These are phyloP conservation scores for Tetrapedia diversipes DNA, from an alignment of 2,888 invertebrate species.

Conservation along the genomic window DNA sequence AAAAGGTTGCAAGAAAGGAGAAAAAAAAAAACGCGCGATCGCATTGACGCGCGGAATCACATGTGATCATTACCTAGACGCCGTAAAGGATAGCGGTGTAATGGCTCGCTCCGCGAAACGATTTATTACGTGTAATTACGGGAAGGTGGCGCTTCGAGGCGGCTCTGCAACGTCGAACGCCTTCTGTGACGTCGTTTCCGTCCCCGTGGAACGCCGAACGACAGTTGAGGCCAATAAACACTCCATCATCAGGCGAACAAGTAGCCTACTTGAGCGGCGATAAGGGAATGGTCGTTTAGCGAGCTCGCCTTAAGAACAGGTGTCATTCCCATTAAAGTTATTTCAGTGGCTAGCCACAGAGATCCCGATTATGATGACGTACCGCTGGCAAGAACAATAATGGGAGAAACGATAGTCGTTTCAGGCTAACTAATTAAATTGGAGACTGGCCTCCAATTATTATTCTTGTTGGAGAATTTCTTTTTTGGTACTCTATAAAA, in stretches of 20 bases:
- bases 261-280: background rate
- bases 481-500: too few relatives aligned
- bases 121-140: constrained; percentile 48
- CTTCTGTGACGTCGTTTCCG: background rate
- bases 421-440: too few relatives aligned
- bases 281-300: background rate
- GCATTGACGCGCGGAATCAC: constrained; percentile 18
- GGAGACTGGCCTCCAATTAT: too few relatives aligned
- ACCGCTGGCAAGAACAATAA: too few relatives aligned
- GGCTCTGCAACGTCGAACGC: constrained; percentile 13
- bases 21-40: background rate
- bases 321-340: too few relatives aligned
- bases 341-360: too few relatives aligned
- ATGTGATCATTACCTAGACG: constrained; percentile 28
- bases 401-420: too few relatives aligned
- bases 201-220: background rate
- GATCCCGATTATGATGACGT: too few relatives aligned
- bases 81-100: constrained; percentile 32
- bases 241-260: background rate
- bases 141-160: constrained; percentile 32
- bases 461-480: too few relatives aligned
- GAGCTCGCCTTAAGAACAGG: background rate
- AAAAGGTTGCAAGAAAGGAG: too few relatives aligned
- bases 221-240: constrained; percentile 12
- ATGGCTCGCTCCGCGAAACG: constrained; percentile 29